phyloP scores from a whole-genome alignment of 2,888 invertebrate species.

The Lydus trimaculatus region DNA sequence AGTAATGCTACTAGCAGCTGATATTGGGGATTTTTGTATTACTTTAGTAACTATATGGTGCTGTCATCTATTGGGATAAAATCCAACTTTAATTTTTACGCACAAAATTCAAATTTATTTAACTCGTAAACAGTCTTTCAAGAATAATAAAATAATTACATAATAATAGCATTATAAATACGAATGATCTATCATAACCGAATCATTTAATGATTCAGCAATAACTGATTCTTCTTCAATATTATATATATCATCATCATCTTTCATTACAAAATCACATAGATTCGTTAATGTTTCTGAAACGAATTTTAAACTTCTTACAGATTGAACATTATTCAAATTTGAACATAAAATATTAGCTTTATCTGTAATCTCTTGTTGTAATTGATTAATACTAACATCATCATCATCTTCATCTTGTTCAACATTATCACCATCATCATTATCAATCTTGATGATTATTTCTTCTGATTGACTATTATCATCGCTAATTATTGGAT shows the following conservation, averaged over 20 bases:
- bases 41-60: not conserved
- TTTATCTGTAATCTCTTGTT: slow-evolving; percentile 14
- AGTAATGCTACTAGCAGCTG: not conserved
- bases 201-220: slow-evolving; percentile 1
- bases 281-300: slow-evolving; percentile 18
- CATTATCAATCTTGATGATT: slow-evolving; percentile 23
- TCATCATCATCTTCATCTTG: not conserved
- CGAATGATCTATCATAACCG: slow-evolving; percentile 16
- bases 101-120: not conserved
- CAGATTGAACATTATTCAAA: slow-evolving; percentile 1
- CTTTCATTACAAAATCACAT: slow-evolving; percentile 11
- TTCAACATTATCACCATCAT: slow-evolving; percentile 3
- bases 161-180: slow-evolving; percentile 14
- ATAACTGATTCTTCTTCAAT: not conserved
- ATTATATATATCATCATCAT: slow-evolving; percentile 5
- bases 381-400: slow-evolving; percentile 7
- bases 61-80: too few species aligned
- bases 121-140: not conserved
- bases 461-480: slow-evolving; percentile 14
- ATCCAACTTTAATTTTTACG: not conserved
- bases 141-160: not conserved
- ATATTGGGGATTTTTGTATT: not conserved
- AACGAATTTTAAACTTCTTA: slow-evolving; percentile 14
- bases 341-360: slow-evolving; percentile 10
- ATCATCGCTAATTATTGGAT: slow-evolving; percentile 9